Base-by-base conservation (phyloP, 2,113 vertebrate species). In the Damaliscus lunatus region DNA sequence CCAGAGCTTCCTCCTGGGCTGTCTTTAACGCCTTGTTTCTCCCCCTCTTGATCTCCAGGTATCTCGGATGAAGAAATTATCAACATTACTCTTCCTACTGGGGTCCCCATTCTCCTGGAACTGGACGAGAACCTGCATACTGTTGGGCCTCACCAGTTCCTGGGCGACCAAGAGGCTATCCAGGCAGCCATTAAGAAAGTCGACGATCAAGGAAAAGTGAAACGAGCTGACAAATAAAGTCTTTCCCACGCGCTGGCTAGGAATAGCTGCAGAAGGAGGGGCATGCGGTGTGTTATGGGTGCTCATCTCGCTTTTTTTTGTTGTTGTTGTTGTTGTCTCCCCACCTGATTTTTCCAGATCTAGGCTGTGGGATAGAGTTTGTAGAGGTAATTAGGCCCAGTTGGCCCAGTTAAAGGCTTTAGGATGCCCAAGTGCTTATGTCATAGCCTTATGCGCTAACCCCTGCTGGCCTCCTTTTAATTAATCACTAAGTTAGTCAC, bases 171-270 rank as follows among this genome's bases (percentile, higher is more conserved):
- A 96, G 99, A 99, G 77, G 99, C 99, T 77, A 99, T 99, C 98
- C 99, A 99, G 95, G 99, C 99, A 33, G 99, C 99, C 91, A 99
- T 99, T 98, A 99, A 99, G 98, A 99, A 99, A 98, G 99, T 99
- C 94, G 99, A 99, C 92, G 99, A 99, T 98, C 99, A 99, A 99
- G 99, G 99, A 85, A 99, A 99, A 99, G 99, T 99, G n/a, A 98
- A 98, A 80, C 88, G 98, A 55, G 40, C 92, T 64, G 98, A 98
- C 93, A 96, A 98, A 92, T 98, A 97, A 99, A 97, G 33, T 82
- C 21, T 67, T 59, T 89, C 9, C 16, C 48, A 23, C 25, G 31
- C 16, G 88, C 59, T 52, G 59, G 7, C 33, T 86, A 59, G 53
- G 64, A 48, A 40, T 87, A 92, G 29, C 67, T 78, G 46, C 53